phyloP scores from a whole-genome alignment of 2,113 vertebrate species.

The Arothron firmamentum region DNA sequence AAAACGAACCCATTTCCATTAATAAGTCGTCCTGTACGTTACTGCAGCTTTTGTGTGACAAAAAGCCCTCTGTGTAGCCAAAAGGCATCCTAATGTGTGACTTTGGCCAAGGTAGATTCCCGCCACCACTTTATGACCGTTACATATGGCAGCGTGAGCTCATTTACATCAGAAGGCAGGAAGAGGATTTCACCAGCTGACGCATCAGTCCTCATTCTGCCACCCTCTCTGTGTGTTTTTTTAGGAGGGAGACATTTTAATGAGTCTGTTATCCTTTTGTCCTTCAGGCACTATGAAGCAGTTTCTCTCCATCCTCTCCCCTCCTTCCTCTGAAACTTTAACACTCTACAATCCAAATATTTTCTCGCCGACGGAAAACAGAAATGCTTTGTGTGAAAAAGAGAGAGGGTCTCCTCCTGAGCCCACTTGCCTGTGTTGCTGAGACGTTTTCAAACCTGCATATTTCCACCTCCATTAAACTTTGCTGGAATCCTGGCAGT shows the following conservation, averaged over 20 bases:
- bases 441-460: slow-evolving; percentile 63
- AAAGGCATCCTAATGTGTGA: neutral
- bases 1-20: neutral
- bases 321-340: slow-evolving; percentile 36
- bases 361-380: slow-evolving; percentile 38
- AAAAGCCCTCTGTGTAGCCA: neutral
- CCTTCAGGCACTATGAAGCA: slow-evolving; percentile 5
- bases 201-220: slow-evolving; percentile 29
- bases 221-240: neutral
- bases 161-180: slow-evolving; percentile 25
- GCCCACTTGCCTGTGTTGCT: slow-evolving; percentile 59
- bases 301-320: neutral
- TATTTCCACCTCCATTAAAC: slow-evolving; percentile 71
- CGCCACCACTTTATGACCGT: slow-evolving; percentile 1
- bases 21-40: neutral
- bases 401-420: slow-evolving; percentile 51
- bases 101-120: slow-evolving; percentile 10
- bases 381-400: slow-evolving; percentile 38
- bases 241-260: slow-evolving; percentile 18
- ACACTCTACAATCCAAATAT: slow-evolving; percentile 43
- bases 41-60: neutral
- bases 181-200: slow-evolving; percentile 33
- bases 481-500: slow-evolving; percentile 72
- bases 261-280: slow-evolving; percentile 7
- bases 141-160: slow-evolving; percentile 19